These are phyloP conservation scores for Dissostichus mawsoni DNA, from an alignment of 2,113 vertebrate species.

Conservation along the genomic window DNA sequence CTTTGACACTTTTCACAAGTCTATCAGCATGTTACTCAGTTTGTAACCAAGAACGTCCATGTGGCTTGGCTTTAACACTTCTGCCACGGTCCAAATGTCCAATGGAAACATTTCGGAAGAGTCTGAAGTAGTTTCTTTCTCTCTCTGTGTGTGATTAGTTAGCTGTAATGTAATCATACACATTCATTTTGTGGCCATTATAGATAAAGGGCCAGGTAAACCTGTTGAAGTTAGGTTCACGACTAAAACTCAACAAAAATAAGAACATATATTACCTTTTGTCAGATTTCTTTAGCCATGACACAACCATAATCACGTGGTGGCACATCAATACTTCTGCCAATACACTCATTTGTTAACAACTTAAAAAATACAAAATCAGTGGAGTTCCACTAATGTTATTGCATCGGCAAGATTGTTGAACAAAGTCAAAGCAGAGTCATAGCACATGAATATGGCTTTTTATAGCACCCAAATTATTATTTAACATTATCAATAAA, in stretches of 20 bases:
- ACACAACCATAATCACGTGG: too few relatives aligned
- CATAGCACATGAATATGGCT: too few relatives aligned
- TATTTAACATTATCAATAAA: too few relatives aligned
- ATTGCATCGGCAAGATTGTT: too few relatives aligned
- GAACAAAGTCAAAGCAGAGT: too few relatives aligned
- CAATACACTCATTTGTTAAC: too few relatives aligned
- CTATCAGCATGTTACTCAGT: slow-evolving; percentile 18
- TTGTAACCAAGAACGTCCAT: slow-evolving; percentile 28
- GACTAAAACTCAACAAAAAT: neutral
- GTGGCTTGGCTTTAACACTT: slow-evolving; percentile 35
- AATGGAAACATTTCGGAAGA: slow-evolving; percentile 34
- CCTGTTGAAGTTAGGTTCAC: neutral
- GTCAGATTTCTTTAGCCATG: too few relatives aligned
- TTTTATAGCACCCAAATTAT: too few relatives aligned
- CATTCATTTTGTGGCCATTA: neutral
- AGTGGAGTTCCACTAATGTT: too few relatives aligned
- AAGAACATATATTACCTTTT: neutral
- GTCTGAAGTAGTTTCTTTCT: slow-evolving; percentile 1
- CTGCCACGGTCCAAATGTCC: slow-evolving; percentile 33
- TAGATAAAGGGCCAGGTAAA: neutral
- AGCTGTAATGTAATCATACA: neutral
- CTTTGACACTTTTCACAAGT: slow-evolving; percentile 25
- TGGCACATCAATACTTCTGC: too few relatives aligned
- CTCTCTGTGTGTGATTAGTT: neutral
- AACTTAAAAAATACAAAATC: too few relatives aligned